Base-by-base conservation (phyloP, 2,113 vertebrate genomes). In the Fulica atra region DNA sequence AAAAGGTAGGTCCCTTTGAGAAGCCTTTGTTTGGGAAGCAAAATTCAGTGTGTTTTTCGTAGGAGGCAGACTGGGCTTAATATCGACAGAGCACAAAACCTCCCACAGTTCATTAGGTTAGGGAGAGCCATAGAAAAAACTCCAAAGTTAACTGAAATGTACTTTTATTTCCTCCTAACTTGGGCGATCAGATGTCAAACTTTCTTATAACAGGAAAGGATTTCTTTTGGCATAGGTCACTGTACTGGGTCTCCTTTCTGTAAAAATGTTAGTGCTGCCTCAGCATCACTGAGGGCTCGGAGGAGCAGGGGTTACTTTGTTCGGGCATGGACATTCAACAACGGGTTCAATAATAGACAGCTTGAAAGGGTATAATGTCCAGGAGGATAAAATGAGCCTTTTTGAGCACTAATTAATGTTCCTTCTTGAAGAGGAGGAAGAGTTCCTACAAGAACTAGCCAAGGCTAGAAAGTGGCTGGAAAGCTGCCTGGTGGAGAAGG, bases 291-390 rank as follows among this genome's bases (percentile, higher is more conserved):
- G 81, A 36, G 61, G 51, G 29, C 38, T 87, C 0, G 1, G 42
- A 61, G 40, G 46, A 80, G 17, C 57, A 82, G 54, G 9, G 9
- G 1, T 84, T 92, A 59, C 63, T 92, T 1, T 8, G 0, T n/a
- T 77, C 16, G 5, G 18, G 24, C 33, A 64, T 71, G 40, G 56
- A n/a, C 18, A 17, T 86, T 65, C 38, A 31, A 12, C 61, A n/a
- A 4, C 0, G 0, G 3, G 25, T 31, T 74, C 33, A 23, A 7
- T 0, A 84, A 35, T 7, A 65, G 42, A 31, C 9, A 64, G 7
- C 25, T n/a, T 65, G 59, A 35, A 78, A 80, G 13, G 5, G 13
- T 9, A 10, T 35, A 26, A 60, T 19, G 35, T 61, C 53, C 20
- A 6, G 24, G 53, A 72, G 26, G 24, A 28, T 65, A 77, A 82